Evolutionary conservation across 2,888 invertebrate species (phyloP).

Genomic region (Watsonalla cultraria): DNA sequence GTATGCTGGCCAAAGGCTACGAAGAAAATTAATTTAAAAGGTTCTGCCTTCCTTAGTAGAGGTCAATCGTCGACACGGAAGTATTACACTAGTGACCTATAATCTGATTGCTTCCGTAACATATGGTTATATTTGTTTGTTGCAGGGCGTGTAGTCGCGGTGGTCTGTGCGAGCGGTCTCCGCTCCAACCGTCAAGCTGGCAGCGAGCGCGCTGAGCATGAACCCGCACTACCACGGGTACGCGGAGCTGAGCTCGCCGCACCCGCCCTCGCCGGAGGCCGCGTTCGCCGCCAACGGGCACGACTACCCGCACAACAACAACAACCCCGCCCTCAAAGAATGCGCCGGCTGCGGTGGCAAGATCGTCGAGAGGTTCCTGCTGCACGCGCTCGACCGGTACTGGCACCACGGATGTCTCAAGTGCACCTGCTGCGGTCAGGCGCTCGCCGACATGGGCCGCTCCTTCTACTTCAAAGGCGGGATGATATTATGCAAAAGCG

Average conservation of each 20-base stretch:
- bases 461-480: conserved; percentile 96
- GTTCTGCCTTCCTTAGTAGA: conserved; percentile 30
- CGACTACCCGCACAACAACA: conserved; percentile 81
- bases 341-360: conserved; percentile 96
- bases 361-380: conserved; percentile 93
- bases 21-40: conserved; percentile 44
- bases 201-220: conserved; percentile 92
- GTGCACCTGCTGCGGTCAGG: conserved; percentile 93
- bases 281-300: conserved; percentile 81
- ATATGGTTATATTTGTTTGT: conserved; percentile 23
- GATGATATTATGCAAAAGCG: conserved; percentile 96
- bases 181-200: conserved; percentile 89
- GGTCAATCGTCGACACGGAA: conserved; percentile 12
- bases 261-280: conserved; percentile 86
- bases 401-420: conserved; percentile 98
- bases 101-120: conserved; percentile 6
- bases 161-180: conserved; percentile 69
- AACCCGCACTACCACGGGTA: conserved; percentile 94
- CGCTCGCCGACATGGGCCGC: conserved; percentile 93
- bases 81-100: conserved; percentile 8
- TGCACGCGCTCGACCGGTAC: conserved; percentile 95
- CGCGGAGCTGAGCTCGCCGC: conserved; percentile 88
- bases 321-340: conserved; percentile 82
- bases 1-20: conserved; percentile 34
- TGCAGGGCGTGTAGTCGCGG: conserved; percentile 75